These are phyloP conservation scores for Cyprinodon brontotheroides DNA, from an alignment of 2,113 vertebrate genomes.

Conservation along the genomic window DNA sequence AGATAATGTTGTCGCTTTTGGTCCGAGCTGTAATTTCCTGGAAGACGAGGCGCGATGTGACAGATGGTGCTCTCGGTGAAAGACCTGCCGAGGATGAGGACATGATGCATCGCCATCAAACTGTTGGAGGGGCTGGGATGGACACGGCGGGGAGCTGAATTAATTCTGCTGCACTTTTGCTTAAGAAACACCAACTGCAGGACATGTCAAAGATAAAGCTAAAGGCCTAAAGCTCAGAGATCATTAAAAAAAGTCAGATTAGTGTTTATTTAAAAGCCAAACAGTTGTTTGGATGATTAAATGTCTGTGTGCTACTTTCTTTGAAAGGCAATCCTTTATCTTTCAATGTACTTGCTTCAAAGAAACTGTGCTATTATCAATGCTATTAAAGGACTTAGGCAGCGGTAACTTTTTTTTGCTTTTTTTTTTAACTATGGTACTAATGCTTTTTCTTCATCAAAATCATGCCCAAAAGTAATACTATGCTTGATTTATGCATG, in stretches of 20 bases:
- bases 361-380: too few species aligned
- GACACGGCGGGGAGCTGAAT: not conserved
- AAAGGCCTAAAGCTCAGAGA: conserved; percentile 2
- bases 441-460: too few species aligned
- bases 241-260: not conserved
- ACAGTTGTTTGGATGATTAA: not conserved
- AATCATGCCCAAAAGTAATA: too few species aligned
- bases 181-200: conserved; percentile 7
- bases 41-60: conserved; percentile 57
- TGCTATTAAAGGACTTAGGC: too few species aligned
- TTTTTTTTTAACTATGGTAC: too few species aligned
- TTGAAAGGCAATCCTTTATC: too few species aligned
- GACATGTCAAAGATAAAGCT: not conserved
- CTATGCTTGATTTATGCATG: too few species aligned
- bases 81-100: conserved; percentile 44
- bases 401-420: too few species aligned
- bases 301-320: not conserved
- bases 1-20: conserved; percentile 48
- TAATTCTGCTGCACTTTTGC: not conserved
- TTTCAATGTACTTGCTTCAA: not conserved
- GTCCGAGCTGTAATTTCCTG: conserved; percentile 62
- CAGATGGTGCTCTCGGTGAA: conserved; percentile 58
- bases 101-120: conserved; percentile 35
- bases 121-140: not conserved
- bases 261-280: not conserved